These are phyloP conservation scores for Hydrotaea diabolus DNA, from an alignment of 2,888 invertebrate genomes.

Conservation along the genomic window DNA sequence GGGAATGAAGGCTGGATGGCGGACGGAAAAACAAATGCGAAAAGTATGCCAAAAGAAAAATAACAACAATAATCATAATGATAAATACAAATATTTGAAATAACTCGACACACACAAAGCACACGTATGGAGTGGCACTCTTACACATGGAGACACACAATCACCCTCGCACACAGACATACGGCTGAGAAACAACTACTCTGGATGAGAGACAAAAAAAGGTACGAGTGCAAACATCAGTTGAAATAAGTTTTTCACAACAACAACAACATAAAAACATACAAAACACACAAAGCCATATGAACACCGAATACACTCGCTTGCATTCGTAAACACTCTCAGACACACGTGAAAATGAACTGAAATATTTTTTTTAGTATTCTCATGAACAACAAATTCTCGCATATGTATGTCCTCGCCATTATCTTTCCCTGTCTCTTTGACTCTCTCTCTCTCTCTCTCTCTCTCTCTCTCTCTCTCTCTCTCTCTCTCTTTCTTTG, in stretches of 20 bases:
- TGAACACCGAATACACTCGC: neutral
- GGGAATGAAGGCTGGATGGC: neutral
- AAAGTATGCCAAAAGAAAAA: conserved; percentile 61
- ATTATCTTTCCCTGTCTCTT: too few species aligned
- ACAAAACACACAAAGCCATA: neutral
- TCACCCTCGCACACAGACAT: neutral
- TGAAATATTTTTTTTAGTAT: conserved; percentile 20
- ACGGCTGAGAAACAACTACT: conserved; percentile 2
- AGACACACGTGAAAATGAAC: conserved; percentile 17
- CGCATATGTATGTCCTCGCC: too few species aligned
- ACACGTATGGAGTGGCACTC: neutral
- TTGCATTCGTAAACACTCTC: neutral
- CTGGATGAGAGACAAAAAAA: neutral
- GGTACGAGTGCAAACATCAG: conserved; percentile 23
- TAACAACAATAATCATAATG: conserved; percentile 64
- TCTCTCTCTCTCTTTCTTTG: neutral
- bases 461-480: too few species aligned
- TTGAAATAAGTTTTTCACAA: conserved; percentile 15
- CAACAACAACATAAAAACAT: neutral
- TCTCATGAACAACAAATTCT: conserved; percentile 17
- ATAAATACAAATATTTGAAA: conserved; percentile 63
- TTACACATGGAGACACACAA: neutral
- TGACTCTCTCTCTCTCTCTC: too few species aligned
- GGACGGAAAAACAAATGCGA: conserved; percentile 48
- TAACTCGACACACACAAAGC: conserved; percentile 34